These are phyloP conservation scores for Hydropotes inermis DNA, from an alignment of 2,113 vertebrate species.

Conservation along the genomic window DNA sequence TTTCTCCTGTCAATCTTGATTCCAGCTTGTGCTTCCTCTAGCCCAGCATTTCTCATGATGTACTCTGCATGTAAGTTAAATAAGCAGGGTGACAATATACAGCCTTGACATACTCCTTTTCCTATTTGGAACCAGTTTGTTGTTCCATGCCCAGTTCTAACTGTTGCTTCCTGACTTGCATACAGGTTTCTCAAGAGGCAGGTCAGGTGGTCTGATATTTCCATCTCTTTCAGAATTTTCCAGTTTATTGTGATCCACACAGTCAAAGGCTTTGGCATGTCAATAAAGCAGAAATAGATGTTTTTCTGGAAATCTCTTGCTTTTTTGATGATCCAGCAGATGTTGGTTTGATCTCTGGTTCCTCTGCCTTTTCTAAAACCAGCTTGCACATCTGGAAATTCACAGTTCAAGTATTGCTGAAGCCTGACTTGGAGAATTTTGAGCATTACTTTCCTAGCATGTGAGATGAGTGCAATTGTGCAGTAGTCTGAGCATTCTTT, in stretches of 20 bases:
- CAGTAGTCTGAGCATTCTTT: neutral
- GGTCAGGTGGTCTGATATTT: too few species aligned
- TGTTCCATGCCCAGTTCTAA: neutral
- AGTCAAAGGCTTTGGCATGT: neutral
- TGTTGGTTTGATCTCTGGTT: too few species aligned
- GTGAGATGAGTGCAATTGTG: neutral
- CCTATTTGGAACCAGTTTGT: neutral
- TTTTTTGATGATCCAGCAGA: too few species aligned
- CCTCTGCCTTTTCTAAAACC: neutral
- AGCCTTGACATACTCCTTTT: neutral
- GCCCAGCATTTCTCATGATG: neutral
- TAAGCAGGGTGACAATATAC: neutral
- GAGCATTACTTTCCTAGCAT: neutral
- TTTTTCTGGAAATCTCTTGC: too few species aligned
- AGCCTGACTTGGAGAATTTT: neutral
- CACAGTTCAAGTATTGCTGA: rapidly evolving
- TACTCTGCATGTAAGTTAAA: neutral
- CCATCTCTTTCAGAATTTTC: too few species aligned
- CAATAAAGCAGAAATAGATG: too few species aligned
- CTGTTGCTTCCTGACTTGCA: neutral
- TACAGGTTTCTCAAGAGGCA: neutral
- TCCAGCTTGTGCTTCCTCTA: too few species aligned
- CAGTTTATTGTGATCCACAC: neutral
- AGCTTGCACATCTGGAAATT: neutral
- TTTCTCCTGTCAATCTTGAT: too few species aligned